Evolutionary conservation across 2,888 invertebrate genomes (phyloP), one percentile per base, ranked within the genome.

Genomic region (Desoria tigrina): DNA sequence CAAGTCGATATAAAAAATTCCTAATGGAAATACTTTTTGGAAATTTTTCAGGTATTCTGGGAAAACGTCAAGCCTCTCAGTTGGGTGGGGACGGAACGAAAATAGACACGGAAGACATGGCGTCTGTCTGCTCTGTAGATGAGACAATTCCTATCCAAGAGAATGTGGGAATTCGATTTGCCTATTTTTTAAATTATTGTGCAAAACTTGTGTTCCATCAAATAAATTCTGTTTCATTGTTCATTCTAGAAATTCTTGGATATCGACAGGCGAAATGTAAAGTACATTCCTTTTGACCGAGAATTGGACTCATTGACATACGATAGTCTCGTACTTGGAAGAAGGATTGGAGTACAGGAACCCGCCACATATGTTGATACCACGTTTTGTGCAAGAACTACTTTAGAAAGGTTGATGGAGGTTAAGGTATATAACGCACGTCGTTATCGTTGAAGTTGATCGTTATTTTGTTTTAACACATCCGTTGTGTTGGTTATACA

Each of bases 381-480:
- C 2, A 73, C 75, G 0, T 75, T 71, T 50, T 73, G 73, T 28
- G 64, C 64, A 23, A 42, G 71, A 16, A 58, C 66, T 24, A 60
- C 69, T 9, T 55, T 75, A 9, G 72, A 73, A 45, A 49, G 66
- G 11, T 54, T 75, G n/a, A 75, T 75, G 73, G 72, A 72, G 26
- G 62, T 75, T 2, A 75, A 75, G 63, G 74, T 74, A 51, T 6
- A 21, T 16, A 45, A 45, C 6, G 6, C n/a, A 9, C 45, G n/a
- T n/a, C n/a, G n/a, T n/a, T 39, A 16, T 11, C 39, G 9, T 39
- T 26, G 11, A 42, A 58, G 9, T 42, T 9, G 28, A 23, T 2
- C 7, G 6, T 28, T 1, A 26, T 24, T 39, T 42, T 63, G 26
- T 39, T 4, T 16, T 7, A 7, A 39, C n/a, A n/a, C n/a, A n/a